phyloP scores from a whole-genome alignment of 2,113 vertebrate species.

The Brienomyrus brachyistius region DNA sequence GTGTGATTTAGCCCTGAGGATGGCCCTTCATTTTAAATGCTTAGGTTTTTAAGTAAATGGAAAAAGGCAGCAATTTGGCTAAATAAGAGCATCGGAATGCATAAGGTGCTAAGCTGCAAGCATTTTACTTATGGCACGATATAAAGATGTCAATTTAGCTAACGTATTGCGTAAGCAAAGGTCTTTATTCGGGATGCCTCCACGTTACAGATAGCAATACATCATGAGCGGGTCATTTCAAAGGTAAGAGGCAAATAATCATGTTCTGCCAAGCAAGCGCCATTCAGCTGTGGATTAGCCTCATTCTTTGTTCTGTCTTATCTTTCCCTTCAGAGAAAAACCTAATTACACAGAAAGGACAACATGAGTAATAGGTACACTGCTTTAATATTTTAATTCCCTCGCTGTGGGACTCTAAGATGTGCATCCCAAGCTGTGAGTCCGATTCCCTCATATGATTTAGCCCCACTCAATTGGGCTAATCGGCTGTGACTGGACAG shows the following conservation, averaged over 20 bases:
- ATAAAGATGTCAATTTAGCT: conserved; percentile 7
- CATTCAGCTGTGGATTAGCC: background rate
- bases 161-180: background rate
- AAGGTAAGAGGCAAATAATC: conserved; percentile 12
- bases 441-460: background rate
- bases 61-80: background rate
- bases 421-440: background rate
- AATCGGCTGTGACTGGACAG: background rate
- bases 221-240: background rate
- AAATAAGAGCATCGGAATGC: background rate
- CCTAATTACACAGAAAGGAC: conserved; percentile 9
- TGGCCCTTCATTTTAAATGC: background rate
- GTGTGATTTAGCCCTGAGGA: background rate
- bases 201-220: background rate
- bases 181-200: conserved; percentile 4
- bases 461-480: background rate
- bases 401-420: background rate
- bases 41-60: background rate
- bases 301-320: conserved; percentile 9
- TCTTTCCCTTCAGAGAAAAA: conserved; percentile 9
- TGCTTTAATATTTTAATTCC: conserved; percentile 9
- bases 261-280: background rate
- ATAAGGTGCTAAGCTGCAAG: background rate
- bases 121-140: background rate
- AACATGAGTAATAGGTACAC: conserved; percentile 2